Conservation (phyloP, 2,888 invertebrate genomes). For the Leptopilina syphax region DNA sequence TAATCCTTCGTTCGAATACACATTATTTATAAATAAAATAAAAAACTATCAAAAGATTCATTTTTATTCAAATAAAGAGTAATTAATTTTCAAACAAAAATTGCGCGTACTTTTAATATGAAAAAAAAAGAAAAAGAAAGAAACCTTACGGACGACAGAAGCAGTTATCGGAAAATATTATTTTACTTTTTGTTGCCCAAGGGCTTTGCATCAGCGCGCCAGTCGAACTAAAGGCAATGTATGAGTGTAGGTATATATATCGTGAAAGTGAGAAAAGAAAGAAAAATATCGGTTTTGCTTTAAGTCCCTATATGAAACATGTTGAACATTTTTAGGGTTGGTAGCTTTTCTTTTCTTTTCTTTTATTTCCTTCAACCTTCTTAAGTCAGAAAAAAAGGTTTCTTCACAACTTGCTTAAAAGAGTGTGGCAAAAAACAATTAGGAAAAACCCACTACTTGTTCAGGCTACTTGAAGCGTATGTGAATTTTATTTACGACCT, state of each 20-base stretch:
- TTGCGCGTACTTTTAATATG: no score
- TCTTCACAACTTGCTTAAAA: slow-evolving; percentile 50
- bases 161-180: background rate
- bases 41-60: no score
- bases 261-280: background rate
- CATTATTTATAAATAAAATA: no score
- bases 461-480: slow-evolving; percentile 53
- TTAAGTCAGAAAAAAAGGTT: slow-evolving; percentile 37
- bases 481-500: slow-evolving; percentile 70
- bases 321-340: slow-evolving; percentile 45
- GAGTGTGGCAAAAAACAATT: slow-evolving; percentile 57
- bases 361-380: slow-evolving; percentile 45
- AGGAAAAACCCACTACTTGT: slow-evolving; percentile 56
- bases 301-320: slow-evolving; percentile 50
- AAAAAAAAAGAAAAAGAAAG: background rate
- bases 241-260: no score
- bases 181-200: background rate
- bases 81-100: background rate
- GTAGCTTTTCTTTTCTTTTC: background rate
- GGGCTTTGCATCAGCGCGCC: background rate
- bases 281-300: slow-evolving; percentile 25
- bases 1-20: no score
- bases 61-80: background rate
- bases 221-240: background rate
- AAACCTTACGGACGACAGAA: background rate